phyloP scores from a whole-genome alignment of 2,797 vertebrate genomes.

The Girardinus metallicus region DNA sequence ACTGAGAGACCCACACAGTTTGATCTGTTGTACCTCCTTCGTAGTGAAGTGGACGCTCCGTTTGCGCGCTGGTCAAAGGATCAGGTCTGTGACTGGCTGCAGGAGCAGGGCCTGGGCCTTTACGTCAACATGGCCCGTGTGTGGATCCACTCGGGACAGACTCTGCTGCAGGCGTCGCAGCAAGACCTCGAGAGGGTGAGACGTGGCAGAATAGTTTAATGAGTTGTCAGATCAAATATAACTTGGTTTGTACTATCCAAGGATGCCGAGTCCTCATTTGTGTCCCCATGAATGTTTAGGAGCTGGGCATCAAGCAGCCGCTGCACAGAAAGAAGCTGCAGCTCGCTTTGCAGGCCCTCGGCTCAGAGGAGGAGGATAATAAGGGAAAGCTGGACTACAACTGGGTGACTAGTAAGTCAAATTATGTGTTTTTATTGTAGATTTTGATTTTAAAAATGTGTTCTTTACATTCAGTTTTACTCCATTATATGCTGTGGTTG shows the following conservation, averaged over 20 bases:
- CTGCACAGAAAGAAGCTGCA: constrained; percentile 97
- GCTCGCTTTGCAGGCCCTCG: constrained; percentile 93
- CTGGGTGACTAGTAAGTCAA: constrained; percentile 91
- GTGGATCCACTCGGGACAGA: constrained; percentile 96
- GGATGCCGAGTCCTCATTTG: neutral
- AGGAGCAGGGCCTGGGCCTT: constrained; percentile 92
- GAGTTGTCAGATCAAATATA: neutral
- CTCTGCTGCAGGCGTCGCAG: constrained; percentile 94
- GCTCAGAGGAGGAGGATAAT: constrained; percentile 95
- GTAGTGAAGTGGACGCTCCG: constrained; percentile 93
- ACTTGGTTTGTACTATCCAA: neutral
- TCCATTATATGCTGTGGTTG: neutral
- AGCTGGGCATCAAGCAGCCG: constrained; percentile 93
- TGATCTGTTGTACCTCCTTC: neutral
- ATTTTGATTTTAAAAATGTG: neutral
- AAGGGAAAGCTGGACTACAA: constrained; percentile 95
- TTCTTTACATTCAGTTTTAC: neutral
- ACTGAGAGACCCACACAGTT: neutral
- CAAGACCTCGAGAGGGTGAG: constrained; percentile 96
- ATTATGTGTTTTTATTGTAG: neutral
- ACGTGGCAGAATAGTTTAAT: constrained; percentile 16
- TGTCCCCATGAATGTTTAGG: constrained; percentile 74
- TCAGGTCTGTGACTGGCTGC: constrained; percentile 95
- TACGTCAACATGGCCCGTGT: constrained; percentile 88
- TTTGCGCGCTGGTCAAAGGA: constrained; percentile 97